These are phyloP conservation scores for Archips crataeganus DNA, from an alignment of 2,888 invertebrate species.

Conservation along the genomic window DNA sequence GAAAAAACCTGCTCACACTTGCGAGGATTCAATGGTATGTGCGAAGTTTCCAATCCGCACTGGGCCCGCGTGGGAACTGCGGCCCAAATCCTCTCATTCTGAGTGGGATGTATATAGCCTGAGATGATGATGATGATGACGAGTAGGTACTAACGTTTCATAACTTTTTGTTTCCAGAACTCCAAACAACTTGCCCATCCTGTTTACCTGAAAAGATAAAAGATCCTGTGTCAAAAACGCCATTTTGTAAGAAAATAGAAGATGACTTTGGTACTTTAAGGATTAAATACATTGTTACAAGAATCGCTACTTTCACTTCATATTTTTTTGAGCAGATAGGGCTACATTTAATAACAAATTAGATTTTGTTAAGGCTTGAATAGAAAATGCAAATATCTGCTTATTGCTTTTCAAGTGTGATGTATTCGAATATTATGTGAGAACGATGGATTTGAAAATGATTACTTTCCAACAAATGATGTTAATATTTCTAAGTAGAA, in stretches of 20 bases:
- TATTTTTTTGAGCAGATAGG: slow-evolving; percentile 21
- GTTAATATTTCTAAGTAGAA: background rate
- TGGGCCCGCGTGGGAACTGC: no score
- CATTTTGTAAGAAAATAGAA: slow-evolving; percentile 6
- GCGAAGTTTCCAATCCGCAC: no score
- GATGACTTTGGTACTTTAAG: slow-evolving; percentile 23
- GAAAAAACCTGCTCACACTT: no score
- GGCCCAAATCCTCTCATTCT: no score
- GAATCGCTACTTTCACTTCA: slow-evolving; percentile 18
- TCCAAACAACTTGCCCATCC: background rate
- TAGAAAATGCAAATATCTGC: slow-evolving; percentile 27
- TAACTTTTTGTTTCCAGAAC: background rate
- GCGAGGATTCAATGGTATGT: no score
- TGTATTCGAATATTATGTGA: slow-evolving; percentile 19
- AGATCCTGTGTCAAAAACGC: slow-evolving; percentile 11
- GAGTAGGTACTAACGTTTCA: no score
- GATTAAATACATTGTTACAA: slow-evolving; percentile 24
- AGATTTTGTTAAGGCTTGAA: slow-evolving; percentile 19
- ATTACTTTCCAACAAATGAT: background rate
- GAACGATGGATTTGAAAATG: background rate
- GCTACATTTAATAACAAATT: slow-evolving; percentile 31
- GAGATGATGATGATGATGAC: no score
- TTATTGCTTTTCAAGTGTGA: slow-evolving; percentile 22
- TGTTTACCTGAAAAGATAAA: slow-evolving; percentile 31
- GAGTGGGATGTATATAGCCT: no score